Conservation (phyloP, 2,797 vertebrate genomes). For the Aldrovandia affinis region DNA sequence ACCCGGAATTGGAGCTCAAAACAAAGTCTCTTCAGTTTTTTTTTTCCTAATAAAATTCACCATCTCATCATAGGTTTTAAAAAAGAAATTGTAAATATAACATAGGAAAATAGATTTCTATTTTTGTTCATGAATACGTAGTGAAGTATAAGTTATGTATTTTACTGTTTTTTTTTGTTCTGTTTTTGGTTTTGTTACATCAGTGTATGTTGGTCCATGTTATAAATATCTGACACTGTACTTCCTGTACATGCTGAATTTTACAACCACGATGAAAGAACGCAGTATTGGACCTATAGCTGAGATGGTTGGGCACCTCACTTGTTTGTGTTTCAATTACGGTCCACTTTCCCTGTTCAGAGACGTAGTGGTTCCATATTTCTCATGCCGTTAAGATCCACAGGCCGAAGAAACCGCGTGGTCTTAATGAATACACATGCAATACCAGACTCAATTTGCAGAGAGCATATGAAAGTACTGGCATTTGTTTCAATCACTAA, state of each 20-base stretch:
- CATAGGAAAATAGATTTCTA: slow-evolving; percentile 95
- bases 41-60: slow-evolving; percentile 70
- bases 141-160: slow-evolving; percentile 96
- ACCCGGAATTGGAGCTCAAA: slow-evolving; percentile 81
- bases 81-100: slow-evolving; percentile 90
- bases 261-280: slow-evolving; percentile 70
- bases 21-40: slow-evolving; percentile 72
- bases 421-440: neutral
- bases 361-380: neutral
- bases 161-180: slow-evolving; percentile 74
- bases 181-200: slow-evolving; percentile 53
- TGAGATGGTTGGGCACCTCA: slow-evolving; percentile 69
- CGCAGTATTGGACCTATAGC: slow-evolving; percentile 71
- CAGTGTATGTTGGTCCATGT: slow-evolving; percentile 83
- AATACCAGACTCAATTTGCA: neutral
- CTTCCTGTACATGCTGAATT: slow-evolving; percentile 86
- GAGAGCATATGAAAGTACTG: slow-evolving; percentile 9
- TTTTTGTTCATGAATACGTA: slow-evolving; percentile 93
- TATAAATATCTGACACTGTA: slow-evolving; percentile 85
- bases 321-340: slow-evolving; percentile 57
- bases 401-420: neutral
- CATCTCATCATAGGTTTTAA: slow-evolving; percentile 88
- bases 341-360: slow-evolving; percentile 6
- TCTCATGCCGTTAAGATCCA: neutral
- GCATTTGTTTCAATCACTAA: neutral